Evolutionary conservation across 2,888 invertebrate species (phyloP), one percentile per base, ranked within the genome.

Genomic region (Polylopha cassiicola): DNA sequence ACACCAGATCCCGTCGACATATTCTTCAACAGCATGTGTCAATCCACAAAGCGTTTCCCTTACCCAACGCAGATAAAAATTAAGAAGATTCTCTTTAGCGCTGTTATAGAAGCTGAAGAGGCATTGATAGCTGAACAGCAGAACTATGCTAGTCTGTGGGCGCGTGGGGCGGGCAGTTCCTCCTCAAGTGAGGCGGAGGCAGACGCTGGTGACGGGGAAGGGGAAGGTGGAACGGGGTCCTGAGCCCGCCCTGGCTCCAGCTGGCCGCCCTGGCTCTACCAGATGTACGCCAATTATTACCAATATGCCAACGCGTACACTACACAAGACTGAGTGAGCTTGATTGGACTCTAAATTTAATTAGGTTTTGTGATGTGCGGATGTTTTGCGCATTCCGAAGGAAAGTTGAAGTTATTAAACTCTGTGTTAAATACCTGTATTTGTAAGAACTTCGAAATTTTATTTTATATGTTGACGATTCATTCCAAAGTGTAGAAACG

Each of bases 21-120:
- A 42, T 84, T 84, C 65, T 84, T 84, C 65, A 75, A 70, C 60
- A 65, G 81, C 67, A 84, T 84, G 84, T 82, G 82, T 56, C 80
- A 82, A 61, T 66, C 78, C 28, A 77, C 82, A 18, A 80, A 80
- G 61, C 69, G 82, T 18, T 63, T 84, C 46, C 76, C 84, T 8
- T 79, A 71, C 53, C 71, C 70, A 14, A 65, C 78, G 43, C 84
- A 84, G 61, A 72, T 84, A 45, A 68, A 69, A 53, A 78, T 84
- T 47, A 82, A 81, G 64, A 63, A 67, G 48, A 61, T 63, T 31
- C 59, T 84, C 45, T 84, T 84, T 62, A 59, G 61, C 39, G 79
- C 78, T 18, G 84, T 84, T 32, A 64, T 69, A 36, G 74, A 66
- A 47, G 81, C 78, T 13, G 84, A 84, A 61, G 78, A 84, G 65